Conservation (phyloP, 1,140 invertebrate genomes). For the Papilio aristodemus region DNA sequence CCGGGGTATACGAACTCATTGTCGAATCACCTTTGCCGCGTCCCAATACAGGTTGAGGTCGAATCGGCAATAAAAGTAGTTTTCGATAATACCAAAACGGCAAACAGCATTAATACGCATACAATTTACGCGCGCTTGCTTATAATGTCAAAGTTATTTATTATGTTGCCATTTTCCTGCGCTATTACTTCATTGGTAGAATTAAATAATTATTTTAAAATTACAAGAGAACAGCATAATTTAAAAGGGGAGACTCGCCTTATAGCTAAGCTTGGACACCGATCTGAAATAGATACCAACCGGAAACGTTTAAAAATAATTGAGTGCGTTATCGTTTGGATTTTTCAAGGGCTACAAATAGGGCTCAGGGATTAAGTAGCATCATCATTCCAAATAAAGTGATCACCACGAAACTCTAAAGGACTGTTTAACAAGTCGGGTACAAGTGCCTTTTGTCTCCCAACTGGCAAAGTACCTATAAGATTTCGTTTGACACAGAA, state of each 20-base stretch:
- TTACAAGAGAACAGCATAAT: neutral
- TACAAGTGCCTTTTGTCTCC: too few relatives aligned
- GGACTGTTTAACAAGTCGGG: too few relatives aligned
- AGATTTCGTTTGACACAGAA: constrained; percentile 28
- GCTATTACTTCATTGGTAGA: neutral
- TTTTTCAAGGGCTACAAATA: neutral
- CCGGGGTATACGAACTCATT: constrained; percentile 67
- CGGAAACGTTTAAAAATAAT: neutral
- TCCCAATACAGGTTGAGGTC: constrained; percentile 76
- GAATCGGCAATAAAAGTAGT: constrained; percentile 68
- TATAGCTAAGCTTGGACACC: neutral
- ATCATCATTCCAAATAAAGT: too few relatives aligned
- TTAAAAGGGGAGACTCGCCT: too few relatives aligned
- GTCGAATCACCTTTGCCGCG: constrained; percentile 68
- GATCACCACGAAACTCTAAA: too few relatives aligned
- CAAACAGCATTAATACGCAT: constrained; percentile 62
- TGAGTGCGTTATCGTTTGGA: neutral
- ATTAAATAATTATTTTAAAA: neutral
- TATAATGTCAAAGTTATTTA: constrained; percentile 29
- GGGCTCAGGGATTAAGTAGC: too few relatives aligned
- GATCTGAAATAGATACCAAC: too few relatives aligned
- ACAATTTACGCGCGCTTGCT: constrained; percentile 23
- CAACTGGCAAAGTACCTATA: constrained; percentile 9
- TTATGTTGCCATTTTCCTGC: neutral
- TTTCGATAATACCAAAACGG: constrained; percentile 64